A percentile compares a stretch with the other conserved stretches of the same genome.
These are phyloP conservation scores for Thymelicus lineola DNA, from an alignment of 2,888 invertebrate genomes.

Conservation along the genomic window DNA sequence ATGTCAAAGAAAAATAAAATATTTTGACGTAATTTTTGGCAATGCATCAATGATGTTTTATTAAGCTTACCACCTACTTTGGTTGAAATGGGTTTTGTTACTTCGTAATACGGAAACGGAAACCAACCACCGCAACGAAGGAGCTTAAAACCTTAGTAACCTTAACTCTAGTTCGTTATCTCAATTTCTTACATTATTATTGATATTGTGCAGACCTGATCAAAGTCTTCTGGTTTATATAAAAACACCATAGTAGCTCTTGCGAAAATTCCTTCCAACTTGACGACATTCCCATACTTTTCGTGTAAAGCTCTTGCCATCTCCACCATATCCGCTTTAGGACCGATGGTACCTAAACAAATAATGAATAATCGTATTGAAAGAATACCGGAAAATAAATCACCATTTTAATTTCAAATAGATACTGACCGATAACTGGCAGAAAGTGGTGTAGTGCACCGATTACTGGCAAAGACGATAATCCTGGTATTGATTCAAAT, in stretches of 20 bases:
- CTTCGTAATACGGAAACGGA: too few relatives aligned
- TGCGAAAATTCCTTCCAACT: slow-evolving; percentile 62
- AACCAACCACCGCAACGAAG: too few relatives aligned
- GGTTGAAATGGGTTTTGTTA: too few relatives aligned
- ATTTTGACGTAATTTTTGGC: too few relatives aligned
- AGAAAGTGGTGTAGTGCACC: slow-evolving; percentile 69
- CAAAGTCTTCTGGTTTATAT: slow-evolving; percentile 66
- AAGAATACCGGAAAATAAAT: neutral
- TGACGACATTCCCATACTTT: slow-evolving; percentile 68
- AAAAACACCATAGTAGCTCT: slow-evolving; percentile 65
- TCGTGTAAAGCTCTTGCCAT: slow-evolving; percentile 55
- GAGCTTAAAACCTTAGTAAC: too few relatives aligned
- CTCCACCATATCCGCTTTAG: slow-evolving; percentile 56
- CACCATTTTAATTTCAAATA: neutral
- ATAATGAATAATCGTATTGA: neutral
- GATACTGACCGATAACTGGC: slow-evolving; percentile 63
- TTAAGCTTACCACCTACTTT: too few relatives aligned
- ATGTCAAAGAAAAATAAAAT: too few relatives aligned
- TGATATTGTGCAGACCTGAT: slow-evolving; percentile 46
- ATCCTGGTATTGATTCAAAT: slow-evolving; percentile 66
- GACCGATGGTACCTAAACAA: slow-evolving; percentile 63
- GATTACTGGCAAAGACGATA: slow-evolving; percentile 66
- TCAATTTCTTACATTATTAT: too few relatives aligned
- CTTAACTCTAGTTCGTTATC: too few relatives aligned
- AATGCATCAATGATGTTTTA: too few relatives aligned